Evolutionary conservation across 2,113 vertebrate genomes (phyloP).

Genomic region (Macquaria australasica): DNA sequence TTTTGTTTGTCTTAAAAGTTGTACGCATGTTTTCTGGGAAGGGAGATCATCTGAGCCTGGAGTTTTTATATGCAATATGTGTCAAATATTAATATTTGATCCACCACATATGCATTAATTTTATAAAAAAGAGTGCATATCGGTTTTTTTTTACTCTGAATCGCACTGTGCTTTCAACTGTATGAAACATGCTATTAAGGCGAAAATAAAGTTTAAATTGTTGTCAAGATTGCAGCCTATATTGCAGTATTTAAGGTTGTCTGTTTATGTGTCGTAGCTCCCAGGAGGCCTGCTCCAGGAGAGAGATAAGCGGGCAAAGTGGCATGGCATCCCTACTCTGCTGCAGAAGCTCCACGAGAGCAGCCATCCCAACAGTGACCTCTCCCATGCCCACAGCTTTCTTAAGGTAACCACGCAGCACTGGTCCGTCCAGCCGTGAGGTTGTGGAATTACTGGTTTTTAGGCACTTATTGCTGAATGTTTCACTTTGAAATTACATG

Average conservation of each 20-base stretch:
- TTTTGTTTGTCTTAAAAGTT: not conserved
- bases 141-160: not conserved
- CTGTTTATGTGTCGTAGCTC: conserved; percentile 84
- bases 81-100: not conserved
- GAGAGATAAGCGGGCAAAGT: conserved; percentile 94
- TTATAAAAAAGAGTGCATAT: not conserved
- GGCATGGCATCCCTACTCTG: conserved; percentile 95
- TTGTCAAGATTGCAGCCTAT: not conserved
- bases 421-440: not conserved
- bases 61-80: not conserved
- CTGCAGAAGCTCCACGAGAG: conserved; percentile 93
- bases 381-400: conserved; percentile 92
- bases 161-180: not conserved
- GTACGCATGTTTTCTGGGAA: not conserved
- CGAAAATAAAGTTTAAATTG: not conserved
- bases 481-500: not conserved
- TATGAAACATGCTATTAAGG: not conserved
- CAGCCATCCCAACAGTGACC: conserved; percentile 96
- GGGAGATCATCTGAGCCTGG: not conserved
- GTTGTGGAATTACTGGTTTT: not conserved
- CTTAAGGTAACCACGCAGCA: conserved; percentile 89
- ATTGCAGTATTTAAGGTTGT: conserved; percentile 5
- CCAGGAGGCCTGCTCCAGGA: conserved; percentile 92
- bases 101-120: not conserved
- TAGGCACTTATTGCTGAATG: not conserved